Conservation (phyloP, 2,113 vertebrate species). For the Cairina moschata region DNA sequence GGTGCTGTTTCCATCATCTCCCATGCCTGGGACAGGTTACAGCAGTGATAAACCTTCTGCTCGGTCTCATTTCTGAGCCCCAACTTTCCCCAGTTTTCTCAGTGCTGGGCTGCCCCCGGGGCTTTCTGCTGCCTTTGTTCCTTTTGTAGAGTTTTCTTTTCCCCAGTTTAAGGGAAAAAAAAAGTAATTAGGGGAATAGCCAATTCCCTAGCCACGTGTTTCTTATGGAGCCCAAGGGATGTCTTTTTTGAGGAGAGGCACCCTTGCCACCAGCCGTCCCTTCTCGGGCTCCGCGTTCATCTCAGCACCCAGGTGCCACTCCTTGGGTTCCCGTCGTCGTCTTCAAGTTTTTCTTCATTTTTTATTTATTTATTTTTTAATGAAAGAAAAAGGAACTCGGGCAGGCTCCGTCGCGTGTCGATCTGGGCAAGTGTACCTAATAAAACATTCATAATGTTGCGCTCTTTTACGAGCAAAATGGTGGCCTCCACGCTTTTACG, state of each 20-base stretch:
- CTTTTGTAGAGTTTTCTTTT: neutral
- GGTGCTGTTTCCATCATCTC: neutral
- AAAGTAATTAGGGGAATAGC: neutral
- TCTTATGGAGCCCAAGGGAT: too few species aligned
- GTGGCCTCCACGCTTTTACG: neutral
- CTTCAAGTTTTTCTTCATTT: neutral
- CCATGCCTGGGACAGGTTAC: neutral
- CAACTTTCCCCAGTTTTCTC: accelerated
- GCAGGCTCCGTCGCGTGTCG: neutral
- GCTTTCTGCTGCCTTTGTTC: neutral
- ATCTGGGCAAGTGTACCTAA: neutral
- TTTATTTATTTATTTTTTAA: neutral
- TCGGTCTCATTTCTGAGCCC: neutral
- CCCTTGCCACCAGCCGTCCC: too few species aligned
- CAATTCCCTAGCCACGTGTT: neutral
- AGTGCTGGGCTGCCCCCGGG: neutral
- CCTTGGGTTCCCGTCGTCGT: neutral
- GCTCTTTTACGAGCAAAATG: neutral
- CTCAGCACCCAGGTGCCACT: accelerated
- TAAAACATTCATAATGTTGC: neutral
- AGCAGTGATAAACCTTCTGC: neutral
- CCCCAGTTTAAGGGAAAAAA: neutral
- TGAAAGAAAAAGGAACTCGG: neutral
- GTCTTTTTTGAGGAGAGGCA: too few species aligned
- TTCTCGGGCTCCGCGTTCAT: too few species aligned